Evolutionary conservation across 2,113 vertebrate species (phyloP).

Genomic region (Pluvianellus socialis): DNA sequence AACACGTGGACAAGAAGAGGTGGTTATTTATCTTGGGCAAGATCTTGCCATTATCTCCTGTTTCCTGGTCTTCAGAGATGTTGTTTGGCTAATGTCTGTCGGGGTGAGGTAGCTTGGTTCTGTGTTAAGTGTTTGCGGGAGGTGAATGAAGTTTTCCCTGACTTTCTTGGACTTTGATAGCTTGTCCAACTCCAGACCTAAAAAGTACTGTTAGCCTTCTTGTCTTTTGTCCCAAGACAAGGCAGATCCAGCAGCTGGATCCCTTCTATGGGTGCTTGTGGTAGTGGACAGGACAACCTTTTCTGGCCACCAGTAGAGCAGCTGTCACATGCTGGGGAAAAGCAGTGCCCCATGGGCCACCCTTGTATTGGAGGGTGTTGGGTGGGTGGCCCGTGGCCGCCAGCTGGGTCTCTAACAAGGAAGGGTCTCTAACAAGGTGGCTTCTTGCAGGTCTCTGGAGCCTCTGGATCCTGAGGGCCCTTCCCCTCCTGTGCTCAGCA

Average conservation of each 20-base stretch:
- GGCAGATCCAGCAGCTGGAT: neutral
- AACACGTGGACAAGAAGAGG: too few relatives aligned
- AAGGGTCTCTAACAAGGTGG: neutral
- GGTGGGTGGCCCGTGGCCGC: neutral
- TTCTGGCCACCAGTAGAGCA: neutral
- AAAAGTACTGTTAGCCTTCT: neutral
- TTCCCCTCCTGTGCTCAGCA: constrained; percentile 72
- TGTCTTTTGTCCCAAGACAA: neutral
- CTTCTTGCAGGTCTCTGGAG: constrained; percentile 78
- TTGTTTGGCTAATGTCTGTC: fast-evolving
- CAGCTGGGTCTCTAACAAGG: too few relatives aligned
- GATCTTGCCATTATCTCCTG: neutral
- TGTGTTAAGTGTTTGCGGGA: neutral
- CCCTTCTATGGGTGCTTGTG: neutral
- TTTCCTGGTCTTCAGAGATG: neutral
- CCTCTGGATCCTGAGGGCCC: constrained; percentile 77
- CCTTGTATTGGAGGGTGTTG: fast-evolving
- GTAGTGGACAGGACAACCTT: neutral
- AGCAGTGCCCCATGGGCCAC: neutral
- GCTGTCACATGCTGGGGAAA: neutral
- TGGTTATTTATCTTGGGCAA: neutral
- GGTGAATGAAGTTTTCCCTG: neutral
- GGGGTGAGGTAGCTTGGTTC: neutral
- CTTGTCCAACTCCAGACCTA: neutral
- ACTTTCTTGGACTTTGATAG: neutral